These are phyloP conservation scores for Calosoma granatense DNA, from an alignment of 1,140 invertebrate genomes.

Conservation along the genomic window DNA sequence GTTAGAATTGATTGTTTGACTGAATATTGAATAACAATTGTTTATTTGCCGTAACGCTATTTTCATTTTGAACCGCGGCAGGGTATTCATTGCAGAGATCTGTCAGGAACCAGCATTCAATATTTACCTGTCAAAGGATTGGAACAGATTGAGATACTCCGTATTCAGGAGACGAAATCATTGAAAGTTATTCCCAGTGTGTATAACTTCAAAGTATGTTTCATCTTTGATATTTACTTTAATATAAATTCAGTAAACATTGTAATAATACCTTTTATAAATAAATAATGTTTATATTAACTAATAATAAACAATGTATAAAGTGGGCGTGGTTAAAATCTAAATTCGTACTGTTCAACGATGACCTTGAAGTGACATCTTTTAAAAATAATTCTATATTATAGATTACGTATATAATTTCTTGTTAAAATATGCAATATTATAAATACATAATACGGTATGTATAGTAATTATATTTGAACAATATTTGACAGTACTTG, in stretches of 20 bases:
- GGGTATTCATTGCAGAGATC: constrained; percentile 43
- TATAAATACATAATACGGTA: neutral
- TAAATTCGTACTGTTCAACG: too few species aligned
- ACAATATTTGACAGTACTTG: constrained; percentile 34
- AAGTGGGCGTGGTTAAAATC: too few species aligned
- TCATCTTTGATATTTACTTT: too few species aligned
- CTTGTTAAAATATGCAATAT: too few species aligned
- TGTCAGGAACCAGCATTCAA: constrained; percentile 64
- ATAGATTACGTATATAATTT: constrained; percentile 11
- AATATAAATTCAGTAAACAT: neutral
- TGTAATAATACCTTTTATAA: neutral
- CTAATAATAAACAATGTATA: too few species aligned
- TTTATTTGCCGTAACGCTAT: constrained; percentile 2
- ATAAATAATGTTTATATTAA: constrained; percentile 11
- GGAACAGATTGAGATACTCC: constrained; percentile 56
- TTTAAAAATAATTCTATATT: too few species aligned
- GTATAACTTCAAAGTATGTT: constrained; percentile 58
- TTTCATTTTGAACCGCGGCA: constrained; percentile 16
- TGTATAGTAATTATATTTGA: neutral
- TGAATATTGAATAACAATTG: too few species aligned
- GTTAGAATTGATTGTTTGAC: constrained; percentile 22
- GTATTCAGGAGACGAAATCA: constrained; percentile 57
- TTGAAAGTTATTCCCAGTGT: constrained; percentile 76
- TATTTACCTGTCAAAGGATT: constrained; percentile 62
- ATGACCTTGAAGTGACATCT: too few species aligned